Percentiles rank a stretch among this genome's conserved stretches.
These are phyloP conservation scores for Caenorhabditis becei DNA, from an alignment of 2,888 invertebrate species.

Conservation along the genomic window DNA sequence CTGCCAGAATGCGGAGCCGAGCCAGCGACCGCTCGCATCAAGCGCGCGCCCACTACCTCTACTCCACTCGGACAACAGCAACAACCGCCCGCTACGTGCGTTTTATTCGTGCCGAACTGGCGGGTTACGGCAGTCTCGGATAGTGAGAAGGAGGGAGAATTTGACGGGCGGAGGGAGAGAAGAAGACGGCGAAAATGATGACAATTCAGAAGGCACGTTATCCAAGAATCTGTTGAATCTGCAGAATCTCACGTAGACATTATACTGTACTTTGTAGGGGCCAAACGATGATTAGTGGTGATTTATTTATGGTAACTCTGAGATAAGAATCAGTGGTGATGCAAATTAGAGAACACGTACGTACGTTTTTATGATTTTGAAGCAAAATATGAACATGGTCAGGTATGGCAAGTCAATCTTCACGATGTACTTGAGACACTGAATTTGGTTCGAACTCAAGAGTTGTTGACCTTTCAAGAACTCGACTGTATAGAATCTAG, in stretches of 20 bases:
- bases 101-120: background rate
- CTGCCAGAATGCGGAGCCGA: constrained; percentile 30
- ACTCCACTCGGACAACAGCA: constrained; percentile 37
- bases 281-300: background rate
- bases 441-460: no score
- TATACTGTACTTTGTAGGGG: constrained; percentile 26
- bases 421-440: no score
- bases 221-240: constrained; percentile 9
- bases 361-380: no score
- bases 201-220: constrained; percentile 52
- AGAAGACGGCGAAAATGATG: constrained; percentile 27
- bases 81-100: background rate
- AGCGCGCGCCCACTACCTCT: constrained; percentile 15
- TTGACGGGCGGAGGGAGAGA: constrained; percentile 3
- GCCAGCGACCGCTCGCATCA: constrained; percentile 11
- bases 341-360: background rate
- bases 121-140: background rate
- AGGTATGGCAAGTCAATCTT: no score
- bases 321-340: constrained; percentile 5
- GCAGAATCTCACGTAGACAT: constrained; percentile 31
- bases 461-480: no score
- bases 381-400: no score
- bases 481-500: no score
- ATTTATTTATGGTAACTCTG: no score
- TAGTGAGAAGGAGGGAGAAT: constrained; percentile 14